A percentile compares a stretch with the other conserved stretches of the same genome.
phyloP scores from a whole-genome alignment of 1,140 invertebrate genomes.

The Drosophila hydei region DNA sequence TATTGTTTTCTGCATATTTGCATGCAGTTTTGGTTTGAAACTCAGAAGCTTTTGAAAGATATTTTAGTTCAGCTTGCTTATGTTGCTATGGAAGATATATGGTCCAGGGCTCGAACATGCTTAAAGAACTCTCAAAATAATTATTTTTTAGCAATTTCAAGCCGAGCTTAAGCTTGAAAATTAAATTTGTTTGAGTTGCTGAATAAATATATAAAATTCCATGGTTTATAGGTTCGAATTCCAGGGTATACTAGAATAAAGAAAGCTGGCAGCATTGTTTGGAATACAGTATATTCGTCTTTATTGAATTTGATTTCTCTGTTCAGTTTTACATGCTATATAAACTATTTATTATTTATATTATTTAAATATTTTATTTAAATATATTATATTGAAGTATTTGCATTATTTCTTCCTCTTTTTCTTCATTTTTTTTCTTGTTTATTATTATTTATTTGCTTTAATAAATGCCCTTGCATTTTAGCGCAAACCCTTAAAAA shows the following conservation, averaged over 20 bases:
- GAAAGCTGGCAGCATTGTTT: constrained; percentile 30
- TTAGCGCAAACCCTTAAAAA: constrained; percentile 29
- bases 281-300: constrained; percentile 81
- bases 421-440: neutral
- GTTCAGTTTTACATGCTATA: constrained; percentile 81
- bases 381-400: constrained; percentile 61
- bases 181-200: no score
- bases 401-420: constrained; percentile 39
- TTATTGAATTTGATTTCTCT: constrained; percentile 82
- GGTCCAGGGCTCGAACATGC: no score
- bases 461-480: constrained; percentile 25
- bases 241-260: neutral
- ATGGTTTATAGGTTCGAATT: no score
- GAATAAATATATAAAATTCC: no score
- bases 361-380: constrained; percentile 66
- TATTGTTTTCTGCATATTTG: no score
- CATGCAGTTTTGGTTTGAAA: no score
- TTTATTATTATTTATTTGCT: constrained; percentile 9
- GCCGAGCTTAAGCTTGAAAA: no score
- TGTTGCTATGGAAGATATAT: no score
- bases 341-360: constrained; percentile 75
- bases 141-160: no score
- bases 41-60: no score
- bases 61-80: no score
- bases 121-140: no score